Evolutionary conservation across 2,888 invertebrate species (phyloP), one percentile per base, ranked within the genome.

Genomic region (Gymnocheta viridis): DNA sequence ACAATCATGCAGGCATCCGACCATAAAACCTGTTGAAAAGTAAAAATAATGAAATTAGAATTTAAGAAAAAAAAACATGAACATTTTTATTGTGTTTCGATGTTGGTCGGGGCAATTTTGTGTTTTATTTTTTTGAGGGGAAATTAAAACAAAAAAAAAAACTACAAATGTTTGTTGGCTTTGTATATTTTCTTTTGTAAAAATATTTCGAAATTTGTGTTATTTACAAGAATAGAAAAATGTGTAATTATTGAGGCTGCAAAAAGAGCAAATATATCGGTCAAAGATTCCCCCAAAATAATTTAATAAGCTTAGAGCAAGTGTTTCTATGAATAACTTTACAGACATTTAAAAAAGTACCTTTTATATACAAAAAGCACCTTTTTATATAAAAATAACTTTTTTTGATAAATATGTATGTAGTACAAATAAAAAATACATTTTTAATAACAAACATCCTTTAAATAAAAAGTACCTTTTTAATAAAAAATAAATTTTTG

Each of bases 1-100:
- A 96, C 96, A 56, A 96, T 93, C 14, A 96, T 93, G 88, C 95
- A 96, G 0, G 95, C 96, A 89, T 96, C 96, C 1, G 96, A 96
- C 96, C 96, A 96, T 90, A 95, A 94, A 77, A 96, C 94, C 92
- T 88, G 86, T 38, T 83, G 56, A 35, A 51, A 58, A 62, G 7
- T 73, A 35, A 29, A 27, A 51, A 67, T 17, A 32, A 60, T 62
- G 47, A 67, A 70, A 35, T 58, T 10, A 54, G 22, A 72, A 14
- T 67, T 66, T 44, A 1, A 10, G 0, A 41, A 27, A 60, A 22
- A 19, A 47, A 79, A 51, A 3, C 0, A 51, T 19, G 0, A 17
- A 22, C n/a, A 17, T 54, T 64, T 70, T 19, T 14, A 27, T 44
- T 22, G 9, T 27, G 9, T 64, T 6, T 17, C 0, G n/a, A 7